phyloP scores from a whole-genome alignment of 2,797 vertebrate genomes.

The Novumbra hubbsi region DNA sequence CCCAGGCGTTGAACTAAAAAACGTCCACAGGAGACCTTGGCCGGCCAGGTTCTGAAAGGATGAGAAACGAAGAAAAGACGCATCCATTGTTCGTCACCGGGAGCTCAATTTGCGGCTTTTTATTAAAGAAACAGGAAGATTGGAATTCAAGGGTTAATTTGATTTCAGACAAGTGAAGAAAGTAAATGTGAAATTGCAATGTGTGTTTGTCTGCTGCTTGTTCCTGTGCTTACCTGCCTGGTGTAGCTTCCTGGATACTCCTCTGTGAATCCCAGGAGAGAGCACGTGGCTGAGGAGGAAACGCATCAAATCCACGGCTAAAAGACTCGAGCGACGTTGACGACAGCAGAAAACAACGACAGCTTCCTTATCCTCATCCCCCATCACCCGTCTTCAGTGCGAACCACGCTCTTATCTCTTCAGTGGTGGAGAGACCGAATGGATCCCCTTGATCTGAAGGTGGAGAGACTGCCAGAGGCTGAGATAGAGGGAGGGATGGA shows the following conservation, averaged over 20 bases:
- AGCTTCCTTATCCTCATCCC: not conserved
- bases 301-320: not conserved
- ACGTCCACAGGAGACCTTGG: not conserved
- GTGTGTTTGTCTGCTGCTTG: conserved; percentile 4
- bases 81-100: not conserved
- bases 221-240: conserved; percentile 8
- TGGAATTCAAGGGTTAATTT: conserved; percentile 7
- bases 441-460: not conserved
- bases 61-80: not conserved
- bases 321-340: not conserved
- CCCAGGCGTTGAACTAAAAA: not conserved
- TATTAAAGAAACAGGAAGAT: not conserved
- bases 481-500: not conserved
- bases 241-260: not conserved
- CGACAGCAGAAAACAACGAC: conserved; percentile 1
- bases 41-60: not conserved
- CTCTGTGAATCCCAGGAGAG: not conserved
- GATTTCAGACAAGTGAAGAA: not conserved
- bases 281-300: not conserved
- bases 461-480: not conserved
- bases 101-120: not conserved
- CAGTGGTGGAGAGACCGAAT: not conserved
- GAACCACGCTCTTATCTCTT: not conserved
- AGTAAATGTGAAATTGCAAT: conserved; percentile 5
- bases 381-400: not conserved